These are phyloP conservation scores for Pseudomyrmex concolor DNA, from an alignment of 1,140 invertebrate species.

Conservation along the genomic window DNA sequence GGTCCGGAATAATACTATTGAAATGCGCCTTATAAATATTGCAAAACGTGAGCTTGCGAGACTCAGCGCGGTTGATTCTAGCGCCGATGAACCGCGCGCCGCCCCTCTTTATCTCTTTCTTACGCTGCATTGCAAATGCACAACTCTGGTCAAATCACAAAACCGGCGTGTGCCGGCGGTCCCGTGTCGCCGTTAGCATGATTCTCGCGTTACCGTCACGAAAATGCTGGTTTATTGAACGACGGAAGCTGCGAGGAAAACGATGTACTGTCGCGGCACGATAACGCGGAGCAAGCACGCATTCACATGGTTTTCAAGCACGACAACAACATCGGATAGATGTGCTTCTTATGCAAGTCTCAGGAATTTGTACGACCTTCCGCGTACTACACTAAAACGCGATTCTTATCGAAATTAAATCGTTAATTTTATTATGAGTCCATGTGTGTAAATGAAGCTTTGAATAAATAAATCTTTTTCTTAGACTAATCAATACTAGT, in stretches of 20 bases:
- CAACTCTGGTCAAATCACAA: conserved; percentile 62
- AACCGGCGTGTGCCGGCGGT: conserved; percentile 6
- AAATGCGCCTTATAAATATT: conserved; percentile 77
- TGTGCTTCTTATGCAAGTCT: neutral
- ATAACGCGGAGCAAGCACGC: conserved; percentile 16
- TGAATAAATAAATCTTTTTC: no score
- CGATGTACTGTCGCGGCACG: neutral
- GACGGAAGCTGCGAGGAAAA: conserved; percentile 25
- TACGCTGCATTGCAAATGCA: conserved; percentile 71
- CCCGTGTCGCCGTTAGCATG: conserved; percentile 52
- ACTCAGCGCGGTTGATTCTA: conserved; percentile 66
- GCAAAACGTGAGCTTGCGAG: conserved; percentile 66
- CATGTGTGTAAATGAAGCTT: neutral
- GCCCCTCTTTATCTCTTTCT: conserved; percentile 70
- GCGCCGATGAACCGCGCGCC: conserved; percentile 70
- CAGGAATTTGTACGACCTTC: neutral
- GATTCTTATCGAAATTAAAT: conserved; percentile 30
- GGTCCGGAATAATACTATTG: conserved; percentile 74
- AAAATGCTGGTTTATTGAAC: conserved; percentile 64
- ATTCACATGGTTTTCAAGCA: neutral
- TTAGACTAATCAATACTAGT: no score
- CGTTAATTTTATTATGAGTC: conserved; percentile 27
- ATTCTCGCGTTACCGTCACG: conserved; percentile 68
- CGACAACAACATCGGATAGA: neutral
- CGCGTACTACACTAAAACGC: neutral